Evolutionary conservation across 2,113 vertebrate species (phyloP).

Genomic region (Macrotus californicus): DNA sequence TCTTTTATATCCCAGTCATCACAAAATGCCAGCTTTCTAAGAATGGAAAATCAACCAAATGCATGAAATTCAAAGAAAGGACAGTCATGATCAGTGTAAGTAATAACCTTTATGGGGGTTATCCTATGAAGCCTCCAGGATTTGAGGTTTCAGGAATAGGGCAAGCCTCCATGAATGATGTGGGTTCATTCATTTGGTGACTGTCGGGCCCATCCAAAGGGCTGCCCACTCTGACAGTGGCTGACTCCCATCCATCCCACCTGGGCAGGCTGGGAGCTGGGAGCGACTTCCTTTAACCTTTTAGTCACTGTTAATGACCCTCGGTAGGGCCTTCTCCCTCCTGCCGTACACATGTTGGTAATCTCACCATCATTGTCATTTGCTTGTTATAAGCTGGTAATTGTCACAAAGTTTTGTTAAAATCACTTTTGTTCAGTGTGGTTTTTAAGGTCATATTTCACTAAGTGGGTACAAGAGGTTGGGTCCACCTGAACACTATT

Average conservation of each 20-base stretch:
- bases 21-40: neutral
- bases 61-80: neutral
- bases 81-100: neutral
- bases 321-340: neutral
- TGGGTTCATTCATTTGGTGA: neutral
- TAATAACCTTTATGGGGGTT: neutral
- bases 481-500: neutral
- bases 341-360: conserved; percentile 8
- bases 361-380: conserved; percentile 28
- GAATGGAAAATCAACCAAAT: neutral
- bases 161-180: neutral
- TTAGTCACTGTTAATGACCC: neutral
- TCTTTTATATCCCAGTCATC: neutral
- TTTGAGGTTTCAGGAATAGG: neutral
- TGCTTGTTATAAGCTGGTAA: conserved; percentile 32
- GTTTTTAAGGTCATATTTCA: conserved; percentile 41
- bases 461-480: neutral
- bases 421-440: neutral
- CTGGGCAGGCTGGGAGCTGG: neutral
- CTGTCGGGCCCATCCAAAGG: neutral
- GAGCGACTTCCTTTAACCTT: neutral
- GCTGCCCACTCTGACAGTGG: neutral
- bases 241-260: too few species aligned
- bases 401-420: neutral
- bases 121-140: neutral